Conservation (phyloP, 1,140 invertebrate genomes). For the Formica selysi region DNA sequence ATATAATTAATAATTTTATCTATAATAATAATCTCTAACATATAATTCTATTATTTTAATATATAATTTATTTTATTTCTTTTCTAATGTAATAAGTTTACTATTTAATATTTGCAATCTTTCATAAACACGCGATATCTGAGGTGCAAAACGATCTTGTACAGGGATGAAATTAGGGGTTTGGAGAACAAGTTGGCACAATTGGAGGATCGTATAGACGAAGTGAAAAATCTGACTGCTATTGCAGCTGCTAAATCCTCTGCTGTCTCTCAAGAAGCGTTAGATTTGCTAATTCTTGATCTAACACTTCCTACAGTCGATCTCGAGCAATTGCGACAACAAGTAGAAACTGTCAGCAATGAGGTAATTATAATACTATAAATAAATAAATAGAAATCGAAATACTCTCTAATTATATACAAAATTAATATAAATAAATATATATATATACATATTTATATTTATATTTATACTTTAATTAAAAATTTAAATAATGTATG, state of each 20-base stretch:
- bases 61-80: too few species aligned
- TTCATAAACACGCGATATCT: neutral
- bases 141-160: slow-evolving; percentile 71
- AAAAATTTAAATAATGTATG: neutral
- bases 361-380: slow-evolving; percentile 84
- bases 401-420: neutral
- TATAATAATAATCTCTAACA: too few species aligned
- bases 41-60: too few species aligned
- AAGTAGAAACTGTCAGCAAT: slow-evolving; percentile 88
- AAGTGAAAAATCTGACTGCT: slow-evolving; percentile 90
- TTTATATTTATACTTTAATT: neutral
- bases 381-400: neutral
- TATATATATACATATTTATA: neutral
- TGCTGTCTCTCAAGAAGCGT: slow-evolving; percentile 92
- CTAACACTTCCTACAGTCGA: slow-evolving; percentile 92
- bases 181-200: slow-evolving; percentile 89
- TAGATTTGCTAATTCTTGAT: slow-evolving; percentile 92
- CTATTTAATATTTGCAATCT: neutral
- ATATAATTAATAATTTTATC: too few species aligned
- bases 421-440: slow-evolving; percentile 45
- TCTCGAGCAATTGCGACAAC: slow-evolving; percentile 89
- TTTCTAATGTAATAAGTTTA: neutral
- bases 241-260: slow-evolving; percentile 91
- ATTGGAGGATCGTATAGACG: slow-evolving; percentile 82
- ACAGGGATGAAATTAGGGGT: slow-evolving; percentile 89